Base-by-base conservation (phyloP, 2,888 invertebrate species). In the Subacronicta megacephala region DNA sequence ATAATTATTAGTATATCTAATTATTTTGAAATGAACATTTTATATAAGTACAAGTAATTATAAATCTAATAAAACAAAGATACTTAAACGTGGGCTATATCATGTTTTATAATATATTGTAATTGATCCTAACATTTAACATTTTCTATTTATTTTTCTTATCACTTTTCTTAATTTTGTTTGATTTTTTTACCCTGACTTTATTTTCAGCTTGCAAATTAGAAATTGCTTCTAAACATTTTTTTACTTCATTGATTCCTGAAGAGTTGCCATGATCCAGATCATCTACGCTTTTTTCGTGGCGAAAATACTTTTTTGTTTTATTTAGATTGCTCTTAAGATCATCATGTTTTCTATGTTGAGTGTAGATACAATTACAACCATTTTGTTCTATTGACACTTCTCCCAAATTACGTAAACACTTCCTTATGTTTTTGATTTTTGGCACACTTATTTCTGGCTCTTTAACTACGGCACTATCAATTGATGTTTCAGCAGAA, bases 401-500 rank as follows among this genome's bases (percentile, higher is more conserved):
- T 45, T 50, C 33, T 10, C 18, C 36, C 9, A 47, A 37, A 17
- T 18, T 26, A n/a, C 13, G 26, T 23, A 50, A 45, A 37, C 59
- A 60, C 31, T 49, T 45, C 4, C 31, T 23, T 26, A 50, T 35
- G 7, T 46, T 41, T 26, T 50, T 44, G 2, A 37, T n/a, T 17
- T 45, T 33, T 7, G n/a, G 31, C 2, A 7, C 7, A 26, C 35
- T 45, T 1, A 17, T 10, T 9, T 45, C 40, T 1, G 23, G 45
- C 2, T 53, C 40, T 26, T 40, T 40, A 3, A 35, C 4, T 18
- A 18, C 33, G 6, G 20, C 10, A 13, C 15, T 35, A 3, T 47
- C 41, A 29, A 54, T 1, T 18, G 47, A 54, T 18, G 42, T 42
- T 26, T 47, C 42, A 18, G 36, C 23, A 38, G 42, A 43, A 35